phyloP scores from a whole-genome alignment of 2,113 vertebrate genomes.

The Rhinichthys klamathensis region DNA sequence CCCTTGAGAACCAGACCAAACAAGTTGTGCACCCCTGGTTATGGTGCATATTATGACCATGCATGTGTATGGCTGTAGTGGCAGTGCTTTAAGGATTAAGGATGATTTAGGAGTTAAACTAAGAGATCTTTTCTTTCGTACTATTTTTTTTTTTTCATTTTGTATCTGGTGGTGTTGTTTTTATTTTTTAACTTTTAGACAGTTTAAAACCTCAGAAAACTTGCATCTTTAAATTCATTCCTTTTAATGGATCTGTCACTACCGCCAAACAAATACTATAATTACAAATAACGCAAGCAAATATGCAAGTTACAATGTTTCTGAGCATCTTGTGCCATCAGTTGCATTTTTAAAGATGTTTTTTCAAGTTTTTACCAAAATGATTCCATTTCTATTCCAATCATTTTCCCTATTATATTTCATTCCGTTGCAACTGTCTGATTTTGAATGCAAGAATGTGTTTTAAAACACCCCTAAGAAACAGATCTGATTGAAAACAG shows the following conservation, averaged over 20 bases:
- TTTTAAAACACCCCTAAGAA: background rate
- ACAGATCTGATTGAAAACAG: background rate
- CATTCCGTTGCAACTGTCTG: background rate
- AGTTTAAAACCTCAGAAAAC: background rate
- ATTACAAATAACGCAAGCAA: too few species aligned
- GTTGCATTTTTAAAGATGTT: background rate
- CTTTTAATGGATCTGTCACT: background rate
- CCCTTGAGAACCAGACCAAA: too few species aligned
- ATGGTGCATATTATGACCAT: too few species aligned
- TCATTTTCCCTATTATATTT: background rate
- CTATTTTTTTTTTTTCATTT: too few species aligned
- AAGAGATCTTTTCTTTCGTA: too few species aligned
- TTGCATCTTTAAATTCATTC: background rate
- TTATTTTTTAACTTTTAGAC: background rate
- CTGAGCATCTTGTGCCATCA: background rate
- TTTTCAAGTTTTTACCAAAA: background rate
- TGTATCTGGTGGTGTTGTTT: background rate
- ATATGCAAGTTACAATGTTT: background rate
- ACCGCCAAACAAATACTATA: background rate
- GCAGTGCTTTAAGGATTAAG: too few species aligned
- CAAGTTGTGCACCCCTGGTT: too few species aligned
- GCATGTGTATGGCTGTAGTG: too few species aligned
- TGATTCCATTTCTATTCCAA: background rate
- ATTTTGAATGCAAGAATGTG: background rate
- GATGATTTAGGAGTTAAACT: too few species aligned